A percentile compares a stretch with the other conserved stretches of the same genome.
Evolutionary conservation across 2,888 invertebrate genomes (phyloP).

Genomic region (Spialia ferax): DNA sequence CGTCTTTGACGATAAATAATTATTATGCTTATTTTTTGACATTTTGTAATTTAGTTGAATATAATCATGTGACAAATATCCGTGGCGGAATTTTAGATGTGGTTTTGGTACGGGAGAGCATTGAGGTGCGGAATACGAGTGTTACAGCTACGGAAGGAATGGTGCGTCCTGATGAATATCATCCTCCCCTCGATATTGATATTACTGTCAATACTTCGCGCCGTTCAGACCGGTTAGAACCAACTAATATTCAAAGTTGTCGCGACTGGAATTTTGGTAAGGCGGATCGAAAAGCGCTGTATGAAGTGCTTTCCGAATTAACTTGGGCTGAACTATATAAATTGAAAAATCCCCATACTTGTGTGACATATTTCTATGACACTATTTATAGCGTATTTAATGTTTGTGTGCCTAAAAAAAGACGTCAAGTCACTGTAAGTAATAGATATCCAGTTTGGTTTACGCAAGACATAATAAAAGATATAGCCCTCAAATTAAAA

Average conservation of each 20-base stretch:
- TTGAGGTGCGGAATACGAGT: neutral
- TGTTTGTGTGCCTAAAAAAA: slow-evolving; percentile 14
- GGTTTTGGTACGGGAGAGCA: slow-evolving; percentile 35
- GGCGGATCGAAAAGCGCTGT: neutral
- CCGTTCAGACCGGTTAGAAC: neutral
- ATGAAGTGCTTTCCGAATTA: neutral
- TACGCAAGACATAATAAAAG: slow-evolving; percentile 10
- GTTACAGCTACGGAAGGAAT: slow-evolving; percentile 14
- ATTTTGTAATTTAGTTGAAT: slow-evolving; percentile 31
- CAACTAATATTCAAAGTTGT: neutral
- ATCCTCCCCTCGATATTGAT: slow-evolving; percentile 11
- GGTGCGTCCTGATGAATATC: slow-evolving; percentile 19
- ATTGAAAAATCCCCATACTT: neutral
- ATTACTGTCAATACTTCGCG: neutral
- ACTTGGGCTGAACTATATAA: neutral
- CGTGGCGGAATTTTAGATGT: slow-evolving; percentile 37
- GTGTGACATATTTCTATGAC: slow-evolving; percentile 3
- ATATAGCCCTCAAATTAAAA: too few relatives aligned
- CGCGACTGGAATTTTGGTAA: slow-evolving; percentile 18
- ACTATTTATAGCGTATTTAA: slow-evolving; percentile 12
- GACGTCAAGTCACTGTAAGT: neutral
- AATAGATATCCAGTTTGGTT: slow-evolving; percentile 21
- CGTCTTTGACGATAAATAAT: slow-evolving; percentile 21
- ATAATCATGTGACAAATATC: slow-evolving; percentile 32
- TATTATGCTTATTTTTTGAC: slow-evolving; percentile 38